Evolutionary conservation across 2,888 invertebrate species (phyloP), one percentile per base, ranked within the genome.

Genomic region (Deilephila porcellus): DNA sequence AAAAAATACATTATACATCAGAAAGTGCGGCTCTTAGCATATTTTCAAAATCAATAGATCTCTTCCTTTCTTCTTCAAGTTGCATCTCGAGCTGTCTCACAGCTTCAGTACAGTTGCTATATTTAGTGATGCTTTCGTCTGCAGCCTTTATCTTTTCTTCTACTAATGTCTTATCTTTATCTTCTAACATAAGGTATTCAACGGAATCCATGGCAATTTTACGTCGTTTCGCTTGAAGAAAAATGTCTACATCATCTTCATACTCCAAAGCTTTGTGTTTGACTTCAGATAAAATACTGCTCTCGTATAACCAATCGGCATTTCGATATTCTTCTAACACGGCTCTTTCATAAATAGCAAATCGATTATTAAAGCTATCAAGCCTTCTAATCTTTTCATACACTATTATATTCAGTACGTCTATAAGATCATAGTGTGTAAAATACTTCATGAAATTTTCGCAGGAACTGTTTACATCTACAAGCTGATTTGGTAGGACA

Each of bases 271-370:
- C 85, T 84, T 89, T 92, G 76, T 92, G 91, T 83, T 94, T 93
- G 56, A 91, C 83, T 75, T 86, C 88, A 63, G 84, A 80, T 37
- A 93, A 77, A 60, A 87, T 78, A 64, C 88, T 86, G 52, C 85
- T 80, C 76, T 91, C 87, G 83, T 96, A 96, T 89, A 96, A 95
- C 97, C 97, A 97, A 60, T 96, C 91, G 25, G 91, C 88, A 74
- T 90, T 93, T 34, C 93, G 88, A 83, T 95, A 96, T 71, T 95
- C 89, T 75, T 94, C 91, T 73, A 97, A 85, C 70, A 91, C 90
- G 72, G 94, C 87, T 80, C 90, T 94, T 75, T 96, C 93, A 83
- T 97, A 97, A 71, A 96, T 93, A 0, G 96, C 96, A 79, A 90
- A 93, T 76, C 90, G 83, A 74, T 91, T 90, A 75, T 93, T 88